phyloP scores from a whole-genome alignment of 2,888 invertebrate genomes.

The Girardia tigrina region DNA sequence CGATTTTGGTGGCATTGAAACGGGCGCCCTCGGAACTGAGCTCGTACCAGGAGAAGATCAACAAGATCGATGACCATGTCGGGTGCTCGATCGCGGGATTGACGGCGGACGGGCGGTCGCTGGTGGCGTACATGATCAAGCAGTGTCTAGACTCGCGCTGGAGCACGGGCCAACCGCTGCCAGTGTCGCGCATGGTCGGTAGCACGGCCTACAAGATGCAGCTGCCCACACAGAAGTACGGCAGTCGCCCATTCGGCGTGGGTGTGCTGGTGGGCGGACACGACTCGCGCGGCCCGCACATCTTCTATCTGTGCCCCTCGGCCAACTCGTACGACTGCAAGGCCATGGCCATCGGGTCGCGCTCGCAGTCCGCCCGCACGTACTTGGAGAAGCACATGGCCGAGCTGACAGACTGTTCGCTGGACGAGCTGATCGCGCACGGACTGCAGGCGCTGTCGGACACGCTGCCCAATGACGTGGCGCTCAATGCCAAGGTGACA shows the following conservation, averaged over 20 bases:
- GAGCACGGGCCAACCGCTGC: slow-evolving; percentile 66
- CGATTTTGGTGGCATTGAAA: slow-evolving; percentile 74
- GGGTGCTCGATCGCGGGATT: slow-evolving; percentile 91
- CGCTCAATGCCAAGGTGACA: slow-evolving; percentile 72
- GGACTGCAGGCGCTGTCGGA: slow-evolving; percentile 81
- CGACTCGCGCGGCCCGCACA: slow-evolving; percentile 57
- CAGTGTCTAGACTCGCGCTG: slow-evolving; percentile 88
- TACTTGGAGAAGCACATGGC: slow-evolving; percentile 81
- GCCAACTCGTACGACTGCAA: slow-evolving; percentile 93
- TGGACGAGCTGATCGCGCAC: slow-evolving; percentile 62
- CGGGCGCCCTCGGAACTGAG: slow-evolving; percentile 87
- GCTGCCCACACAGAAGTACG: slow-evolving; percentile 87
- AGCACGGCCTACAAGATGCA: slow-evolving; percentile 64
- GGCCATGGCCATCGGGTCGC: slow-evolving; percentile 92
- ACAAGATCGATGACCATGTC: slow-evolving; percentile 74
- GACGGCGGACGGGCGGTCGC: slow-evolving; percentile 86
- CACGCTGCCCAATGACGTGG: slow-evolving; percentile 84
- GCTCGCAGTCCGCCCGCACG: slow-evolving; percentile 90
- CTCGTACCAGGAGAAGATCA: slow-evolving; percentile 90
- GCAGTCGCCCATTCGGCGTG: slow-evolving; percentile 88
- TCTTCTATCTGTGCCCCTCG: slow-evolving; percentile 59
- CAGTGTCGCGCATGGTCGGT: slow-evolving; percentile 69
- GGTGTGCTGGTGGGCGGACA: slow-evolving; percentile 90
- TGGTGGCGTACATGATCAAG: slow-evolving; percentile 76
- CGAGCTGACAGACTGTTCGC: slow-evolving; percentile 55